These are phyloP conservation scores for Polypedilum vanderplanki DNA, from an alignment of 1,140 invertebrate species.

Conservation along the genomic window DNA sequence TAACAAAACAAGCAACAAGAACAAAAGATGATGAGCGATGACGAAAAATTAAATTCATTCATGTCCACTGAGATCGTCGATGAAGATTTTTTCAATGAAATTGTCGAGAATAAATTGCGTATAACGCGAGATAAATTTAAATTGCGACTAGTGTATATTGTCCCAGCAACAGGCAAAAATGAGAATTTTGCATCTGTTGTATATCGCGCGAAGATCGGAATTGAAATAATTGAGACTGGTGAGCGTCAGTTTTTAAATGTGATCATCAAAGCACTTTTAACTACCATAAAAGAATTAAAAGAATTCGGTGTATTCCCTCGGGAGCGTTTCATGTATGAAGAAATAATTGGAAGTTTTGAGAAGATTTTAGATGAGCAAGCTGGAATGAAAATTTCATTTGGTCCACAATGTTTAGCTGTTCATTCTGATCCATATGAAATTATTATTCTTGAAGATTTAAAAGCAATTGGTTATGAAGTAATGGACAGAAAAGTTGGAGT, in stretches of 20 bases:
- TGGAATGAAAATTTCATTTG: background rate
- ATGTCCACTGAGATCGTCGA: background rate
- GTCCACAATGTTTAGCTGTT: background rate
- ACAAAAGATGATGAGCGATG: background rate
- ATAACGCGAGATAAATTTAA: background rate
- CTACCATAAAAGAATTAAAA: background rate
- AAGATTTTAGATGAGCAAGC: background rate
- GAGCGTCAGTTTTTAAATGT: background rate
- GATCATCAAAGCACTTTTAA: slow-evolving; percentile 2
- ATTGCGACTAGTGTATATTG: background rate
- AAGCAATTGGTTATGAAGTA: slow-evolving; percentile 46
- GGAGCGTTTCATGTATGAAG: background rate
- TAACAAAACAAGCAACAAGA: too few relatives aligned
- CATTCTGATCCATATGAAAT: slow-evolving; percentile 38
- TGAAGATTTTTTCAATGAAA: background rate
- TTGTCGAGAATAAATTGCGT: background rate
- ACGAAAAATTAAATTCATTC: background rate
- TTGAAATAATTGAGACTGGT: background rate
- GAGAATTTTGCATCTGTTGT: background rate
- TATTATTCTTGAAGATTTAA: slow-evolving; percentile 47
- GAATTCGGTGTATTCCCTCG: background rate
- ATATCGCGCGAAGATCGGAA: background rate
- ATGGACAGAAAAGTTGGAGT: slow-evolving; percentile 45
- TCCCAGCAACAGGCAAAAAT: background rate
- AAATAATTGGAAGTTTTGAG: slow-evolving; percentile 19